Evolutionary conservation across 2,888 invertebrate species (phyloP).

Genomic region (Mythimna vitellina): DNA sequence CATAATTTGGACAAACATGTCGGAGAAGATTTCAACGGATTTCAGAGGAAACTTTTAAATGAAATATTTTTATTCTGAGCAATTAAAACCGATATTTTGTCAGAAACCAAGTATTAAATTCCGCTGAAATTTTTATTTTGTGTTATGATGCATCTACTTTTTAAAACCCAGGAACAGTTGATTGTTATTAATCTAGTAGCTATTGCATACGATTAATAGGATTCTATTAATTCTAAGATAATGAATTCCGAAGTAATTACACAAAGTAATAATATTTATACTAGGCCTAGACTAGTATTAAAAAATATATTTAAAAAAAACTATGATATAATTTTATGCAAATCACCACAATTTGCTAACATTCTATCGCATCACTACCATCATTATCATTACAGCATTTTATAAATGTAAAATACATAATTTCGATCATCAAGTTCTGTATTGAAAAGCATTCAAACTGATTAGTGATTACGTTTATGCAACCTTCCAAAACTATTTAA

Average conservation of each 20-base stretch:
- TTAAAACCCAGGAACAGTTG: not conserved
- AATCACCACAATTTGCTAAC: not conserved
- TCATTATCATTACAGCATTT: conserved; percentile 2
- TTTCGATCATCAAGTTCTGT: conserved; percentile 12
- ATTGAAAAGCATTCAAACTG: conserved; percentile 3
- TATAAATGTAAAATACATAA: conserved; percentile 6
- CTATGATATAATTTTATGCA: not conserved
- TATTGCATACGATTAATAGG: not conserved
- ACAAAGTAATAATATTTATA: not conserved
- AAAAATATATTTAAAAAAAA: not conserved
- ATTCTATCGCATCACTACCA: conserved; percentile 29
- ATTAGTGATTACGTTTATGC: conserved; percentile 16
- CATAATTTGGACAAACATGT: conserved; percentile 31
- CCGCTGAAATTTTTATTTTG: not conserved
- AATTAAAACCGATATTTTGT: not conserved
- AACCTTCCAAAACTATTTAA: not conserved
- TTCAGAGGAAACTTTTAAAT: conserved; percentile 24
- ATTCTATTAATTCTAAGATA: conserved; percentile 7
- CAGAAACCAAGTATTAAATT: not conserved
- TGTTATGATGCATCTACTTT: not conserved
- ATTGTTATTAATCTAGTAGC: conserved; percentile 8
- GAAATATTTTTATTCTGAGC: not conserved
- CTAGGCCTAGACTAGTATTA: not conserved
- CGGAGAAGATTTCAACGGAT: conserved; percentile 32
- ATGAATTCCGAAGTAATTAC: conserved; percentile 10